Percentiles rank a stretch among this genome's conserved stretches.
Evolutionary conservation across 2,113 vertebrate genomes (phyloP).

Genomic region (Pachyramphus minor): DNA sequence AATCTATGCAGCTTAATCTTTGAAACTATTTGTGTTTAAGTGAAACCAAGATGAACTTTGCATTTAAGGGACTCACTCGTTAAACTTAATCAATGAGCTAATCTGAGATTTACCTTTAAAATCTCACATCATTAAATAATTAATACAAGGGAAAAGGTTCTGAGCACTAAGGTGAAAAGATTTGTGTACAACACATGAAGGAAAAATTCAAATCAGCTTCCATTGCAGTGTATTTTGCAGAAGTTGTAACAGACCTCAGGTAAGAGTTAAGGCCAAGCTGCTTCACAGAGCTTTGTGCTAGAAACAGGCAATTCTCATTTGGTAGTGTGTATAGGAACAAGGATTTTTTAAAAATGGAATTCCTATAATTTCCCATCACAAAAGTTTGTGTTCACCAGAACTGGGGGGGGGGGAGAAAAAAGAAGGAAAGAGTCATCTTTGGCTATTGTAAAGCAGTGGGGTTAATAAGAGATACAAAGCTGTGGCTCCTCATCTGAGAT

Average conservation of each 20-base stretch:
- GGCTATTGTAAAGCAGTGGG: not conserved
- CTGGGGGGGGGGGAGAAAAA: fast-evolving
- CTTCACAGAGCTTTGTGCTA: not conserved
- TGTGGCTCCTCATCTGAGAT: not conserved
- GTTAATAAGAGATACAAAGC: not conserved
- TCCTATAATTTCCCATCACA: not conserved
- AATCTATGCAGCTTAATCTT: not conserved
- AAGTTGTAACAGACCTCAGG: not conserved
- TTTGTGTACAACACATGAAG: not conserved
- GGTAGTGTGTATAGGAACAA: not conserved
- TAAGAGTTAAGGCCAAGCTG: not conserved
- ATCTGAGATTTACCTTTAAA: not conserved
- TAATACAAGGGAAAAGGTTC: not conserved
- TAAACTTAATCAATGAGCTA: not conserved
- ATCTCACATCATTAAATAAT: not conserved
- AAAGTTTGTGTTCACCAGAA: not conserved
- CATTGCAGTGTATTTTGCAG: not conserved
- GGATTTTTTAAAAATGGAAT: not conserved
- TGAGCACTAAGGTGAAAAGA: not conserved
- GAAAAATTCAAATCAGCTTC: not conserved
- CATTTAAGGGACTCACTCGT: not conserved
- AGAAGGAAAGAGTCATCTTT: not conserved
- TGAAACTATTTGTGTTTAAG: not conserved
- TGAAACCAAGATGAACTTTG: not conserved
- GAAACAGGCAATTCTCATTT: not conserved